Conservation (phyloP, 2,797 vertebrate genomes). For the Pelobates cultripes region DNA sequence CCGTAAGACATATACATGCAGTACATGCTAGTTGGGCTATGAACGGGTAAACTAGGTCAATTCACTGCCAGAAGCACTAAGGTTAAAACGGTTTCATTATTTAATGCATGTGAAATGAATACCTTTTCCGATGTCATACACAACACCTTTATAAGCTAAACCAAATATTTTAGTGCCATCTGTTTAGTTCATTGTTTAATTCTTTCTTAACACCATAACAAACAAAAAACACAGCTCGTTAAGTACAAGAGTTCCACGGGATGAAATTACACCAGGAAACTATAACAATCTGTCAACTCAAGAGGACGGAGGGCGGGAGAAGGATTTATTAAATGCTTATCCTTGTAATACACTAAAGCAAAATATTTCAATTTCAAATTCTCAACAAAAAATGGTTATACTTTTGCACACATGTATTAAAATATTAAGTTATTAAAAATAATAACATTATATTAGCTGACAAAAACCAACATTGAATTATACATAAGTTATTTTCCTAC, state of each 20-base stretch:
- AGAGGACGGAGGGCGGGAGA: slow-evolving; percentile 3
- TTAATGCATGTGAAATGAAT: slow-evolving; percentile 49
- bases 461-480: no score
- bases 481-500: no score
- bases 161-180: slow-evolving; percentile 53
- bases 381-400: slow-evolving; percentile 8
- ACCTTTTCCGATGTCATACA: slow-evolving; percentile 18
- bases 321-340: slow-evolving; percentile 34
- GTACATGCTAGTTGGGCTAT: neutral
- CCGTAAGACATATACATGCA: no score
- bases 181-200: slow-evolving; percentile 73
- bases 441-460: no score
- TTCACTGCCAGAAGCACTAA: neutral
- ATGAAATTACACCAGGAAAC: slow-evolving; percentile 90
- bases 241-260: slow-evolving; percentile 70
- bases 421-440: no score
- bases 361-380: slow-evolving; percentile 9
- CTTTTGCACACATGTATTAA: no score
- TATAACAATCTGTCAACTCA: slow-evolving; percentile 51
- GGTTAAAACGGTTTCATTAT: slow-evolving; percentile 39
- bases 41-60: slow-evolving; percentile 21
- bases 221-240: slow-evolving; percentile 72
- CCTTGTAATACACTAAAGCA: slow-evolving; percentile 21
- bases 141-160: slow-evolving; percentile 46
- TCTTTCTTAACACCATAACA: slow-evolving; percentile 77